Percentiles rank a stretch among this genome's conserved stretches.
phyloP scores from a whole-genome alignment of 1,140 invertebrate genomes.

The Drosophila cardini region DNA sequence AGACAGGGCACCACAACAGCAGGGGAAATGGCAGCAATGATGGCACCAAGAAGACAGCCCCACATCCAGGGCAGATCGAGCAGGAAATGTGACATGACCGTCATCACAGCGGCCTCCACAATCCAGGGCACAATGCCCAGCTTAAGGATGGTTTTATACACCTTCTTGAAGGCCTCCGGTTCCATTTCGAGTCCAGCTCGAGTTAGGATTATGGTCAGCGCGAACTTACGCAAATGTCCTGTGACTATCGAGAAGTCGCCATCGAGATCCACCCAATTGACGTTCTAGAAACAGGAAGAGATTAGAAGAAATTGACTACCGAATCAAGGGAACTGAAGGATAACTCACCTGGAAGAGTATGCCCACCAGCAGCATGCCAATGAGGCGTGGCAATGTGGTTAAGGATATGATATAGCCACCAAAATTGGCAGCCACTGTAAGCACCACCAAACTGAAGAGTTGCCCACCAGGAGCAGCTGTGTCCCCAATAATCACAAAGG shows the following conservation, averaged over 20 bases:
- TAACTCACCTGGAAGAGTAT: conserved; percentile 88
- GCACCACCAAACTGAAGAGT: conserved; percentile 91
- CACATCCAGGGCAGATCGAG: conserved; percentile 94
- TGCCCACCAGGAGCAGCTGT: conserved; percentile 92
- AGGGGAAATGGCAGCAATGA: conserved; percentile 96
- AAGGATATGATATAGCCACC: conserved; percentile 91
- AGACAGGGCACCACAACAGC: conserved; percentile 97
- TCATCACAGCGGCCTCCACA: conserved; percentile 90
- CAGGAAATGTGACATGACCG: conserved; percentile 90
- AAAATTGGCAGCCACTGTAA: conserved; percentile 91
- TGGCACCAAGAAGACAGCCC: conserved; percentile 93
- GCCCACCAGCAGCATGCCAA: conserved; percentile 94
- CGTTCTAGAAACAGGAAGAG: conserved; percentile 85
- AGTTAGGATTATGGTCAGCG: conserved; percentile 95
- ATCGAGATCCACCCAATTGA: conserved; percentile 90
- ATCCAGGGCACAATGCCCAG: conserved; percentile 94
- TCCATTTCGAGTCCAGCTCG: conserved; percentile 97
- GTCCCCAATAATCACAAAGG: conserved; percentile 90
- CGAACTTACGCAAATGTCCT: conserved; percentile 91
- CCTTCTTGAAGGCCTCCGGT: conserved; percentile 91
- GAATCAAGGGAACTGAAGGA: neutral
- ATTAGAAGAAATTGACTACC: neutral
- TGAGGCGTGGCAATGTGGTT: conserved; percentile 92
- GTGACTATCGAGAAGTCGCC: conserved; percentile 87
- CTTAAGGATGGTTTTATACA: conserved; percentile 91